Conservation (phyloP, 2,888 invertebrate genomes). For the Drosophila kambysellisi region DNA sequence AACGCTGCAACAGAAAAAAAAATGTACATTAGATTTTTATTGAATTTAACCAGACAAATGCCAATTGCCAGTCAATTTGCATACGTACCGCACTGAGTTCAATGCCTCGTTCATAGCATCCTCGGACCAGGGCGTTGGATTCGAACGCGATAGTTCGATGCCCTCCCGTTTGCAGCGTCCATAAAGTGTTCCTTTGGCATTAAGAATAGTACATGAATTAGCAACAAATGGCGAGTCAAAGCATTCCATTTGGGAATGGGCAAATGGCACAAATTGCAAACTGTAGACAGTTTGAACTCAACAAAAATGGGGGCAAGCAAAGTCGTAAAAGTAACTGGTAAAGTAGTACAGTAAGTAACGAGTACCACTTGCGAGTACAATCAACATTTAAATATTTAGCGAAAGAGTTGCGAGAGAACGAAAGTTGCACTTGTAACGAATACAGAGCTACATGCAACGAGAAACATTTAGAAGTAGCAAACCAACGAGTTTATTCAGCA, state of each 20-base stretch:
- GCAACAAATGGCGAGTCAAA: conserved; percentile 24
- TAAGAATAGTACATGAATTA: conserved; percentile 40
- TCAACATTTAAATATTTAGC: neutral
- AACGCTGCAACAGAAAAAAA: conserved; percentile 86
- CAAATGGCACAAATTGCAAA: neutral
- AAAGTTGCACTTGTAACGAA: neutral
- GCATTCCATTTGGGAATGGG: neutral
- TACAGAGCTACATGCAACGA: neutral
- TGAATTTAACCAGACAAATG: neutral
- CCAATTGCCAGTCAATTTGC: neutral
- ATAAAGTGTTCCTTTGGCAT: conserved; percentile 90
- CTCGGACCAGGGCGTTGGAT: conserved; percentile 97
- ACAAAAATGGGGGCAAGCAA: neutral
- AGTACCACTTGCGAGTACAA: neutral
- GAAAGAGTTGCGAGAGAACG: neutral
- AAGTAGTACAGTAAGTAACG: neutral
- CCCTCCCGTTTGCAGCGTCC: conserved; percentile 96
- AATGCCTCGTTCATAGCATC: conserved; percentile 96
- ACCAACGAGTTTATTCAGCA: neutral
- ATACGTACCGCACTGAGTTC: conserved; percentile 92
- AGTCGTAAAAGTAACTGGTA: neutral
- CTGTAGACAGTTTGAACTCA: neutral
- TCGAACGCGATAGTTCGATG: conserved; percentile 94
- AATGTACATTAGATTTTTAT: neutral
- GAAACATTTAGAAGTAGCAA: neutral